Percentiles rank a stretch among this genome's conserved stretches.
Evolutionary conservation across 2,113 vertebrate genomes (phyloP).

Genomic region (Campylomormyrus numenius): DNA sequence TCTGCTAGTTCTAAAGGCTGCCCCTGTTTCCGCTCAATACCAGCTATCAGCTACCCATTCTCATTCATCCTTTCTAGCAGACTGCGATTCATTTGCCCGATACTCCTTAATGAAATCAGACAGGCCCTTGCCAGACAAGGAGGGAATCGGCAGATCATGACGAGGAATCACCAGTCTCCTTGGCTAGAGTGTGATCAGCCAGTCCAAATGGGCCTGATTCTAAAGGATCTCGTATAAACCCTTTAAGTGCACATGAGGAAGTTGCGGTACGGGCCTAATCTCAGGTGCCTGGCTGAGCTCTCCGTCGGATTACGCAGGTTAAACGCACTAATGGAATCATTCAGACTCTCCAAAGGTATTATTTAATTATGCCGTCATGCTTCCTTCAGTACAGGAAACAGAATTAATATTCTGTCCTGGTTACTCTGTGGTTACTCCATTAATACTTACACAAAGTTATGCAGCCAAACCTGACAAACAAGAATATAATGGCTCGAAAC

Average conservation of each 20-base stretch:
- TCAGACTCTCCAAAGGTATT: background rate
- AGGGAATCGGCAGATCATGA: background rate
- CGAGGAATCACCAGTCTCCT: slow-evolving; percentile 29
- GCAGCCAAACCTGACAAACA: background rate
- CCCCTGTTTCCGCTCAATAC: background rate
- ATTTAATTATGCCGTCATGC: background rate
- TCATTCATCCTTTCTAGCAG: background rate
- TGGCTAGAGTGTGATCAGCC: slow-evolving; percentile 23
- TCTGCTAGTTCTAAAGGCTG: background rate
- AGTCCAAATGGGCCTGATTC: slow-evolving; percentile 22
- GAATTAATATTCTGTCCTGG: background rate
- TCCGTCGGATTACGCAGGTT: background rate
- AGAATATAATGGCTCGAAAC: background rate
- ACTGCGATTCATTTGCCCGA: background rate
- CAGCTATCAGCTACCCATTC: background rate
- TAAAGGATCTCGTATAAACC: slow-evolving; percentile 3
- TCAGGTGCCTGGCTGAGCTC: background rate
- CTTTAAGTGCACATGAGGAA: slow-evolving; percentile 8
- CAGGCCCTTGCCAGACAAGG: slow-evolving; percentile 6
- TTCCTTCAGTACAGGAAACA: background rate
- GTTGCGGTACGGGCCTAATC: background rate
- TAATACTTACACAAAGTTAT: background rate
- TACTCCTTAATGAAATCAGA: background rate
- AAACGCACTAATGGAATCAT: background rate
- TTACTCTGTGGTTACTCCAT: background rate